Percentiles rank a stretch among this genome's conserved stretches.
These are phyloP conservation scores for Alca torda DNA, from an alignment of 2,797 vertebrate genomes.

Conservation along the genomic window DNA sequence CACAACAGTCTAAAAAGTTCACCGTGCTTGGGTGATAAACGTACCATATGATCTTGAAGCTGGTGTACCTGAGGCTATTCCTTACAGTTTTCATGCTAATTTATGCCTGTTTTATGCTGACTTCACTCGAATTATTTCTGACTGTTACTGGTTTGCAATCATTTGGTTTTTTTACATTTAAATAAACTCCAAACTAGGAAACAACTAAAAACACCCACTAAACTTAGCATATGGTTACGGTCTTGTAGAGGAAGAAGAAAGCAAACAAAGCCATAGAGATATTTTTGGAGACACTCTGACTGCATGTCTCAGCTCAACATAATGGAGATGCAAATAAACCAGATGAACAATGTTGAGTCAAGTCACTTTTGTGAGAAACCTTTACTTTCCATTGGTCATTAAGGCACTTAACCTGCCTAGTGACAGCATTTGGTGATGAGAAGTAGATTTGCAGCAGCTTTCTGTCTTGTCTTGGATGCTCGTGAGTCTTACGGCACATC, in stretches of 20 bases:
- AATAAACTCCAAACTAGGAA: slow-evolving; percentile 16
- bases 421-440: neutral
- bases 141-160: neutral
- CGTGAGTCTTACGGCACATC: accelerated
- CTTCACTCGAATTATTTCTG: slow-evolving; percentile 18
- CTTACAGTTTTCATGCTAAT: neutral
- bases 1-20: neutral
- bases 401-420: neutral
- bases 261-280: slow-evolving; percentile 35
- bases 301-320: neutral
- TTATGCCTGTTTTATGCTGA: slow-evolving; percentile 11
- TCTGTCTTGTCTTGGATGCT: neutral
- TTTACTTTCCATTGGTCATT: neutral
- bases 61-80: neutral
- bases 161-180: neutral
- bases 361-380: neutral
- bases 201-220: slow-evolving; percentile 29
- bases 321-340: neutral
- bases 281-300: neutral
- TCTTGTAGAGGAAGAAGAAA: slow-evolving; percentile 3
- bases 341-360: neutral
- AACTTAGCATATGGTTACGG: slow-evolving; percentile 18
- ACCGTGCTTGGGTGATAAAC: neutral
- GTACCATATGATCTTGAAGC: neutral
- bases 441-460: neutral